Evolutionary conservation across 2,888 invertebrate genomes (phyloP).

Genomic region (Carterocephalus palaemon): DNA sequence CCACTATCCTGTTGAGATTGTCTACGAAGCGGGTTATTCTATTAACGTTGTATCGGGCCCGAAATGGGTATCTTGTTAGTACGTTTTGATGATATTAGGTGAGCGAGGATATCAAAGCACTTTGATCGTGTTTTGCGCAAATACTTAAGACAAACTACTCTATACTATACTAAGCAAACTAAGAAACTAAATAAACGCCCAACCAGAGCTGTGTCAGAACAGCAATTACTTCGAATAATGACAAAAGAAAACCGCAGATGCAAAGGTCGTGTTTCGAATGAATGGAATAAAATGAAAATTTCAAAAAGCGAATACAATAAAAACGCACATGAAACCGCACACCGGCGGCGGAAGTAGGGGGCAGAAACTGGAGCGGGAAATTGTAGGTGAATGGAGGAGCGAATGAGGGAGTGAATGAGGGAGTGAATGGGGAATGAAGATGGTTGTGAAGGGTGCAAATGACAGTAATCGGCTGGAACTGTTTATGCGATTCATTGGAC

Average conservation of each 20-base stretch:
- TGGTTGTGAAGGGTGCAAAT: conserved; percentile 5
- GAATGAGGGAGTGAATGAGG: neutral
- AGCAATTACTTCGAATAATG: no score
- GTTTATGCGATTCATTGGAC: conserved; percentile 12
- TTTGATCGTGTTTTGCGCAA: no score
- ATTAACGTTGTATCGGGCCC: no score
- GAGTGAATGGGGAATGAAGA: no score
- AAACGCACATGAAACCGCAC: conserved; percentile 11
- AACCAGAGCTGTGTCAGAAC: no score
- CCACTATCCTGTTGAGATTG: conserved; percentile 5
- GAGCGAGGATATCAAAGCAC: no score
- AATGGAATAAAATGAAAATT: conserved; percentile 22
- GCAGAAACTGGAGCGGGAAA: conserved; percentile 5
- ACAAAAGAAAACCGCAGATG: conserved; percentile 4
- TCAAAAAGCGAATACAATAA: conserved; percentile 22
- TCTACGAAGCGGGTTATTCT: no score
- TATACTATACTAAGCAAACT: no score
- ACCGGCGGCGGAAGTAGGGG: conserved; percentile 1
- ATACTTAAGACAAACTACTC: no score
- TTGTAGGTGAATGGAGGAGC: conserved; percentile 1
- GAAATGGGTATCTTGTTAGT: no score
- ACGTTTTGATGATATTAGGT: no score
- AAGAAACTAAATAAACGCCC: no score
- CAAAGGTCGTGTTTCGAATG: conserved; percentile 21
- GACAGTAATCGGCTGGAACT: conserved; percentile 7